Evolutionary conservation across 1,140 invertebrate species (phyloP).

Genomic region (Chironomus tepperi): DNA sequence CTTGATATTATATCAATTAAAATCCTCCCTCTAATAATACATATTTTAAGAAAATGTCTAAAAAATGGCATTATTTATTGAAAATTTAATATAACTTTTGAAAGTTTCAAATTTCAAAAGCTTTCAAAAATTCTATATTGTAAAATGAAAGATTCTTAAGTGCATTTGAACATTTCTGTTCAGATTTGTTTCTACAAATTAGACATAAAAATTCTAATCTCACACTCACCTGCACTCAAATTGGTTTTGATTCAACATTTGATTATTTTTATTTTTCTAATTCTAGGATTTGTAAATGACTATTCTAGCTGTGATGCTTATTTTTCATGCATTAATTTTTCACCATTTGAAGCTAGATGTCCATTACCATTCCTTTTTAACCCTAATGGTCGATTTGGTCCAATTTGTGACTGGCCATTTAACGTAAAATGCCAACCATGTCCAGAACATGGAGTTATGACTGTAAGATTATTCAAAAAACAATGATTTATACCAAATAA

Average conservation of each 20-base stretch:
- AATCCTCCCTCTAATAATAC: no score
- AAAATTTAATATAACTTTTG: not conserved
- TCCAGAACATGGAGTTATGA: not conserved
- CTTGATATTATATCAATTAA: no score
- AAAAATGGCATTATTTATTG: not conserved
- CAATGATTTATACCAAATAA: not conserved
- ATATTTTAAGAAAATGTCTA: no score
- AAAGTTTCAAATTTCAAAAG: not conserved
- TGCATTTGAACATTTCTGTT: not conserved
- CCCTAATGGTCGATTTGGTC: not conserved
- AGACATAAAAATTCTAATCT: not conserved
- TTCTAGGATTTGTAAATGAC: not conserved
- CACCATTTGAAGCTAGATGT: not conserved
- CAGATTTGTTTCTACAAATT: not conserved
- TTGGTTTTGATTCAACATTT: not conserved
- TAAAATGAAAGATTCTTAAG: not conserved
- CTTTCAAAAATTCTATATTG: not conserved
- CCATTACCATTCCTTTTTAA: constrained; percentile 5
- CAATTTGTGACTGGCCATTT: not conserved
- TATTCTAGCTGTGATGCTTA: not conserved
- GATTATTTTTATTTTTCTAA: not conserved
- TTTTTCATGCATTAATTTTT: not conserved
- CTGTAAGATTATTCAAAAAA: not conserved
- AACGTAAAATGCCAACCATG: not conserved
- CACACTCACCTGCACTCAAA: not conserved